Evolutionary conservation across 2,113 vertebrate species (phyloP).

Genomic region (Geococcyx californianus): DNA sequence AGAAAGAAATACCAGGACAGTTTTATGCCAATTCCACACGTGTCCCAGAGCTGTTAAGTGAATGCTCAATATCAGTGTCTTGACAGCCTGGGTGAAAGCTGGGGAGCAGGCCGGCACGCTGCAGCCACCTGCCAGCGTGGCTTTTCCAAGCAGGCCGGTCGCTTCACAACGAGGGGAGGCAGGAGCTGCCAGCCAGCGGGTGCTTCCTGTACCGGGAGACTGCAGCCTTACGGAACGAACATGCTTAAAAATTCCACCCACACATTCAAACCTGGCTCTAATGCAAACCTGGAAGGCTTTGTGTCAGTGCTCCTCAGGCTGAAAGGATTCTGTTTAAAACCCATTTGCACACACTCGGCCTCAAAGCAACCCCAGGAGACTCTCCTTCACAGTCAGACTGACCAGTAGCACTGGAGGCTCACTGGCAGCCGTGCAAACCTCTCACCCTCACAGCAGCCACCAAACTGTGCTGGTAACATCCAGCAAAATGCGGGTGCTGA

Average conservation of each 20-base stretch:
- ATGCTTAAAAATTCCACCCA: not conserved
- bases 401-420: not conserved
- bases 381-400: rapidly evolving
- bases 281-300: not conserved
- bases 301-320: not conserved
- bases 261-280: not conserved
- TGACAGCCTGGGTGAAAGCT: not conserved
- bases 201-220: not conserved
- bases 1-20: not conserved
- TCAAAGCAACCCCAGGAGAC: not conserved
- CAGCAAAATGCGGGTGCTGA: rapidly evolving
- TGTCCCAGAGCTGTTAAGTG: not conserved
- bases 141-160: not conserved
- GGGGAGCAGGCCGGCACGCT: not conserved
- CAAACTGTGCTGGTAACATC: not conserved
- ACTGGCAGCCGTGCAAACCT: not conserved
- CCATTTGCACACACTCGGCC: not conserved
- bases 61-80: not conserved
- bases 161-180: rapidly evolving
- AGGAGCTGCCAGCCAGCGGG: rapidly evolving
- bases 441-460: not conserved
- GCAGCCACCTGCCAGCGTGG: not conserved
- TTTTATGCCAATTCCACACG: not conserved
- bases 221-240: not conserved
- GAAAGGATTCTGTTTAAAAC: not conserved